phyloP scores from a whole-genome alignment of 2,797 vertebrate species.

The Meriones psammophilus region DNA sequence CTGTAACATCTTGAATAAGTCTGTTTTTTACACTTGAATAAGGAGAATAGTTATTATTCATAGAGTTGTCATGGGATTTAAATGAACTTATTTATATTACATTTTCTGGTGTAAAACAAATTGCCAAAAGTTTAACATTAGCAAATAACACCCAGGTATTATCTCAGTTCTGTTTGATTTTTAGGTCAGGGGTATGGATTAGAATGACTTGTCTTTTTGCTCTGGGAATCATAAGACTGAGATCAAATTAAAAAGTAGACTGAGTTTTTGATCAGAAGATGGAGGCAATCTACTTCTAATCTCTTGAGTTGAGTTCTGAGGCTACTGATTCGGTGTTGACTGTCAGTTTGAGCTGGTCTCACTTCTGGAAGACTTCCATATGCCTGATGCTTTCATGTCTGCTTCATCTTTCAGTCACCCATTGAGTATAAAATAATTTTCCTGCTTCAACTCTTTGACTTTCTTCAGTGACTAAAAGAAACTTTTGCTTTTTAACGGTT shows the following conservation, averaged over 20 bases:
- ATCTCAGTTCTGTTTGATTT: not conserved
- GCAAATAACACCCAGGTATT: not conserved
- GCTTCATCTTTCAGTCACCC: not conserved
- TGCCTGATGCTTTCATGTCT: not conserved
- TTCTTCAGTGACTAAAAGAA: not conserved
- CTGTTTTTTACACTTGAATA: not conserved
- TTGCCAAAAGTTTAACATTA: not conserved
- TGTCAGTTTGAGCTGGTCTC: not conserved
- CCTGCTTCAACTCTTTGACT: not conserved
- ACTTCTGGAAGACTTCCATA: not conserved
- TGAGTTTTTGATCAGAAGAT: not conserved
- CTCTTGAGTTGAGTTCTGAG: not conserved
- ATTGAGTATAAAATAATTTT: not conserved
- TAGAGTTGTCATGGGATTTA: not conserved
- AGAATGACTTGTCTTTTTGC: not conserved
- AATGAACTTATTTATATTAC: not conserved
- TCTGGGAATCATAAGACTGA: not conserved
- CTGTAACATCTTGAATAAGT: not conserved
- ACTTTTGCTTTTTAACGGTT: not conserved
- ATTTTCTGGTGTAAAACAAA: not conserved
- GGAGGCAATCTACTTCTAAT: not conserved
- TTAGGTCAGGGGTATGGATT: not conserved
- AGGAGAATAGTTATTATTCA: not conserved
- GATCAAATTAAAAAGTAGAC: not conserved
- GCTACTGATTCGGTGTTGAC: not conserved